Percentiles rank a stretch among this genome's conserved stretches.
Conservation (phyloP, 2,113 vertebrate genomes). For the Scophthalmus maximus region DNA sequence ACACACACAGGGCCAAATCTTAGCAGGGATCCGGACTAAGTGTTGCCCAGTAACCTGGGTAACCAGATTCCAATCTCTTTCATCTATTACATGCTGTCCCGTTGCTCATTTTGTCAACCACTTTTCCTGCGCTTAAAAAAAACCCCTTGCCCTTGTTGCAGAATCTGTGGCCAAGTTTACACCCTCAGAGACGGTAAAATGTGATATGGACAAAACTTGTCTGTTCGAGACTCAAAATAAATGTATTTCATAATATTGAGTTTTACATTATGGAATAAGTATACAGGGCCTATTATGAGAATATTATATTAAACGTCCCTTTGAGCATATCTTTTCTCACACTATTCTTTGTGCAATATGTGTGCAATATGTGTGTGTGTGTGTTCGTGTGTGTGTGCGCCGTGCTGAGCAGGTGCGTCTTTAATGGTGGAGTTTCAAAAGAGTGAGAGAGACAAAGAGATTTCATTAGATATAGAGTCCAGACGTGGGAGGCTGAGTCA, state of each 20-base stretch:
- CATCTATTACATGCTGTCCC: slow-evolving; percentile 19
- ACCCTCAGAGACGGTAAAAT: background rate
- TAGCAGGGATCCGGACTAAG: background rate
- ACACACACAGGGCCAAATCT: background rate
- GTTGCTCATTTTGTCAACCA: slow-evolving; percentile 21
- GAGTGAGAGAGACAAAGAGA: slow-evolving; percentile 35
- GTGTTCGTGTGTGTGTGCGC: background rate
- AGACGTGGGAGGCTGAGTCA: slow-evolving; percentile 46
- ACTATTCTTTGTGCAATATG: background rate
- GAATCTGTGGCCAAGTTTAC: slow-evolving; percentile 30
- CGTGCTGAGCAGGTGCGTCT: slow-evolving; percentile 28
- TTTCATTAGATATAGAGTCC: slow-evolving; percentile 50
- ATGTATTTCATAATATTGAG: background rate
- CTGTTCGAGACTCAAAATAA: background rate
- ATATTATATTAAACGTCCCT: background rate
- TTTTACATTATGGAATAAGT: slow-evolving; percentile 1
- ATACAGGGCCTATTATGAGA: background rate
- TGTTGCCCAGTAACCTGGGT: slow-evolving; percentile 31
- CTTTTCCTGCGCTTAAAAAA: slow-evolving; percentile 36
- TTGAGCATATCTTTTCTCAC: background rate
- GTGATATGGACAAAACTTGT: background rate
- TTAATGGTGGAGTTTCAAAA: slow-evolving; percentile 32
- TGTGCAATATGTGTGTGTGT: slow-evolving; percentile 1
- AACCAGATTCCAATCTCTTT: slow-evolving; percentile 48
- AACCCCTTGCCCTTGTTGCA: slow-evolving; percentile 17